Evolutionary conservation across 2,888 invertebrate genomes (phyloP).

Genomic region (Diadromus collaris): DNA sequence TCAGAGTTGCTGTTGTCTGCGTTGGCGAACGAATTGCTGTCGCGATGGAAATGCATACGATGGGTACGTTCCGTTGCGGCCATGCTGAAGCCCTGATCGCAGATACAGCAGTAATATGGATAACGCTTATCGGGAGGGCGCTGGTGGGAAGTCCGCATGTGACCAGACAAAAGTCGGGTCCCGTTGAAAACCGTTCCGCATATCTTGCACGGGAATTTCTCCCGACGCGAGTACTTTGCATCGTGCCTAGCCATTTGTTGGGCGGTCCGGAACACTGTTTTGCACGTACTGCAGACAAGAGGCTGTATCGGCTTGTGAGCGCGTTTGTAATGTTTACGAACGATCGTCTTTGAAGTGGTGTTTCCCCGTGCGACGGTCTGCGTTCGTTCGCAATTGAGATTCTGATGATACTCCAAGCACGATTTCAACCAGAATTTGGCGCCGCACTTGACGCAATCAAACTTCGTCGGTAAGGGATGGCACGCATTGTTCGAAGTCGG

Average conservation of each 20-base stretch:
- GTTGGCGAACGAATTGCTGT: neutral
- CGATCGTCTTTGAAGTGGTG: neutral
- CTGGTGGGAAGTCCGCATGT: slow-evolving; percentile 62
- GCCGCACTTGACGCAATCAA: slow-evolving; percentile 32
- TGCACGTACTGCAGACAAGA: slow-evolving; percentile 53
- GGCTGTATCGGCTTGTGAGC: neutral
- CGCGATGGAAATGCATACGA: slow-evolving; percentile 66
- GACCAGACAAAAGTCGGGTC: slow-evolving; percentile 55
- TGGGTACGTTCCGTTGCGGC: slow-evolving; percentile 60
- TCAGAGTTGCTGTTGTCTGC: neutral
- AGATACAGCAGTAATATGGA: slow-evolving; percentile 63
- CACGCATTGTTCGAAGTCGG: neutral
- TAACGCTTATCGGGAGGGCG: neutral
- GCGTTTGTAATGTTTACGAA: neutral
- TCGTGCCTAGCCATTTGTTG: slow-evolving; percentile 56
- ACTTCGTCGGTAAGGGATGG: slow-evolving; percentile 14
- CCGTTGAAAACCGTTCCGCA: slow-evolving; percentile 65
- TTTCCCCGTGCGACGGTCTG: neutral
- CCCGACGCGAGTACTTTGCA: slow-evolving; percentile 30
- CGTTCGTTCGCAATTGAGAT: neutral
- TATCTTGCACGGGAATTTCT: slow-evolving; percentile 46
- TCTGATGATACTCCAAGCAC: slow-evolving; percentile 31
- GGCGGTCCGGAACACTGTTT: slow-evolving; percentile 47
- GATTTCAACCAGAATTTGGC: slow-evolving; percentile 42
- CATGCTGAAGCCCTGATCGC: slow-evolving; percentile 66